Evolutionary conservation across 2,113 vertebrate species (phyloP), one percentile per base, ranked within the genome.

Genomic region (Alligator mississippiensis): DNA sequence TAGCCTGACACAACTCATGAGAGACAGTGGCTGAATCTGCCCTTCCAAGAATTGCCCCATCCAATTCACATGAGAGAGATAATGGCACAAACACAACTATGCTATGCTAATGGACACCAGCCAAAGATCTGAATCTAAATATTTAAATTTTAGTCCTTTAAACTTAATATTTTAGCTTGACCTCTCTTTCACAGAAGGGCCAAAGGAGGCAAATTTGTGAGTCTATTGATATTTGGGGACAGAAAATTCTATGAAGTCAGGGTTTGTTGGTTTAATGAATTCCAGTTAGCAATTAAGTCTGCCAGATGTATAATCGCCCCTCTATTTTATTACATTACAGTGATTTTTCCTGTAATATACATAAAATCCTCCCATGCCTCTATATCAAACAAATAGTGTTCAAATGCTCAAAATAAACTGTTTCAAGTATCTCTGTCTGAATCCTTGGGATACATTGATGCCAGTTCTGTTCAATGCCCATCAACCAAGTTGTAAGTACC

Each of bases 181-280:
- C 5, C 13, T 75, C 64, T 27, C 5, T 55, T 90, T 83, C 84
- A 86, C 38, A 85, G 16, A 4, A 81, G 87, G 25, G 66, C 82
- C 6, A 12, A 4, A 27, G 89, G 82, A 91, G 89, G 77, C 30
- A 12, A 9, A 77, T 82, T 80, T 75, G 77, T 76, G 88, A 82
- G 27, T 78, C 1, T n/a, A 3, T 85, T 82, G 19, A 7, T 1
- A 0, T 17, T n/a, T 80, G 7, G 47, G 5, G 34, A 62, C 62
- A 30, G 80, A 89, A 61, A 75, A 77, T 77, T 84, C 16, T 90
- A 22, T 86, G n/a, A 47, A 47, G 15, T 25, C 24, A 89, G n/a
- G 55, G 77, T 94, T 22, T 61, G 3, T 28, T 87, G 64, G 82
- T 77, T 93, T 92, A 79, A 75, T 16, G 7, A 88, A 76, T 89